Base-by-base conservation (phyloP, 2,888 invertebrate genomes). In the Caenorhabditis sp. region DNA sequence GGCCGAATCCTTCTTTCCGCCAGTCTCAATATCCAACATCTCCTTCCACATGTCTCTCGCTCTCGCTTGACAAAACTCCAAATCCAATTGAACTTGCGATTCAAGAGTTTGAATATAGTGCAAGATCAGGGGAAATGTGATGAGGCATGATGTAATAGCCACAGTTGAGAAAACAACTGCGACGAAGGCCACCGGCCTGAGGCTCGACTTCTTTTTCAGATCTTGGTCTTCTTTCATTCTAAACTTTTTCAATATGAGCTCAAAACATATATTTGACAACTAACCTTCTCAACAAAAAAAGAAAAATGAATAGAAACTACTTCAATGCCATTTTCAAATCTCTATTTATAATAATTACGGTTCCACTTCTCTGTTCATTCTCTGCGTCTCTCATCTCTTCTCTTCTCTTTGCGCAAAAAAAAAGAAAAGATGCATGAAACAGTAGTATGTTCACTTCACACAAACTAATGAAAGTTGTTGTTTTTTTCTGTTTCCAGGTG, bases 11-110 rank as follows among this genome's bases (percentile, higher is more conserved):
- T 79, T 79, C 74, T 78, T 77, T 50, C 83, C 83, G 49, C 84
- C 83, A 24, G 83, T 83, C 54, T 81, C 78, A 62, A 87, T 85
- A 61, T 87, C 87, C 60, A 87, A 76, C 86, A 87, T 86, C 67
- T 87, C 87, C 59, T 82, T 82, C 86, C 87, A 87, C 84, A 87
- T 87, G 69, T 87, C 87, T 55, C 87, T 81, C 14, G 87, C 82
- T 37, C 86, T 79, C 3, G 86, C 84, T 76, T 85, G 86, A 62
- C 87, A 87, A 76, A 83, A 86, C 73, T 87, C 85, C 62, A 87
- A 76, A 60, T 87, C 87, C 43, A 85, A 69, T 66, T 85, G 84
- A 27, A 86, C 85, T 69, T 79, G 79, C 24, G 85, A 82, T 74
- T 87, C 87, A 62, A 87, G 76, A 8, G 86, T 87, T 76, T 87